phyloP scores from a whole-genome alignment of 1,140 invertebrate species.

The Galleria mellonella region DNA sequence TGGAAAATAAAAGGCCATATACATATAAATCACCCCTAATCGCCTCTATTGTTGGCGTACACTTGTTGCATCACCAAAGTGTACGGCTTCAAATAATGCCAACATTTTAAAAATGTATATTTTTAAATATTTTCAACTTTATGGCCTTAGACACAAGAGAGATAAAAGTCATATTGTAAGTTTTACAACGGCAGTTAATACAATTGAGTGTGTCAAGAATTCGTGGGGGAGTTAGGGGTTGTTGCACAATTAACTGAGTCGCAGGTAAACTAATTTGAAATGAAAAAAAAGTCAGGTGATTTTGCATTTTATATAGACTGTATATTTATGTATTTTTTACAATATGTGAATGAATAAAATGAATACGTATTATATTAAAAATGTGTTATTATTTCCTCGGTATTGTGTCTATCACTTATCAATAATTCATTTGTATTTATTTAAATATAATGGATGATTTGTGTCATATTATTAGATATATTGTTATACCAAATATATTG shows the following conservation, averaged over 20 bases:
- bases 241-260: slow-evolving; percentile 58
- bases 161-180: neutral
- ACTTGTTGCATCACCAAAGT: slow-evolving; percentile 58
- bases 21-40: slow-evolving; percentile 71
- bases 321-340: no score
- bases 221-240: slow-evolving; percentile 49
- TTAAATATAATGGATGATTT: no score
- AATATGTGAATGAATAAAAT: no score
- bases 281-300: slow-evolving; percentile 36
- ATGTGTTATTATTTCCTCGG: no score
- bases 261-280: slow-evolving; percentile 61
- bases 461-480: no score
- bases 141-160: neutral
- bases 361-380: no score
- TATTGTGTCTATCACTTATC: no score
- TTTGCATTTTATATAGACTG: slow-evolving; percentile 34
- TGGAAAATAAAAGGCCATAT: slow-evolving; percentile 60
- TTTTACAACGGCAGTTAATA: neutral
- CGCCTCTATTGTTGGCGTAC: slow-evolving; percentile 50
- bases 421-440: no score
- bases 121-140: neutral
- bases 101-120: no score
- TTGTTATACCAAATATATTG: no score
- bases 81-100: slow-evolving; percentile 4
- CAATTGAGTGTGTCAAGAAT: slow-evolving; percentile 11